A percentile compares a stretch with the other conserved stretches of the same genome.
Evolutionary conservation across 2,888 invertebrate genomes (phyloP).

Genomic region (Oscheius myriophilus): DNA sequence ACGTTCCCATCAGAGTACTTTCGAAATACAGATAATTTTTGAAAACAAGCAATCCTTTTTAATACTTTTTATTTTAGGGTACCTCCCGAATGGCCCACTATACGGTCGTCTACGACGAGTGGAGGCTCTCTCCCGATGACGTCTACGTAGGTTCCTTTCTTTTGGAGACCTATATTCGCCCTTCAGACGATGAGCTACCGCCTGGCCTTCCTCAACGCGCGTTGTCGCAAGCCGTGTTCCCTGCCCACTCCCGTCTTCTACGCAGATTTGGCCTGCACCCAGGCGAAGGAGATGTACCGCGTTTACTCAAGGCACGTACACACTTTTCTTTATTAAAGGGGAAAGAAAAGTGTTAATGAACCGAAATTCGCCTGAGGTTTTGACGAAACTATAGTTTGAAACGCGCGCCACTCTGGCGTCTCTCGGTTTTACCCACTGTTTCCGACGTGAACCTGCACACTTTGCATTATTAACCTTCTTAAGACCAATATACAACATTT

Average conservation of each 20-base stretch:
- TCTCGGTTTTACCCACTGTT: too few relatives aligned
- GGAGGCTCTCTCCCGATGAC: slow-evolving; percentile 96
- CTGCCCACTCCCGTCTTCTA: slow-evolving; percentile 98
- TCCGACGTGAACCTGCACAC: too few relatives aligned
- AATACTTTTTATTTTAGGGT: slow-evolving; percentile 75
- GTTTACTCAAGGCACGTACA: slow-evolving; percentile 14
- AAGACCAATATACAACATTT: too few relatives aligned
- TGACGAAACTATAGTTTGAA: too few relatives aligned
- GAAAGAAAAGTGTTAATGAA: too few relatives aligned
- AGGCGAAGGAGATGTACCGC: slow-evolving; percentile 79
- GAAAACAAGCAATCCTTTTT: too few relatives aligned
- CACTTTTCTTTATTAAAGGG: too few relatives aligned
- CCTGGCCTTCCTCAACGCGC: slow-evolving; percentile 44
- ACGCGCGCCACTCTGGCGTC: too few relatives aligned
- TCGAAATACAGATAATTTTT: too few relatives aligned
- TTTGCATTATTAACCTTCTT: too few relatives aligned
- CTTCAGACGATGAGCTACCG: slow-evolving; percentile 50
- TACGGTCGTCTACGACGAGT: slow-evolving; percentile 99
- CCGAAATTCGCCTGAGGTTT: too few relatives aligned
- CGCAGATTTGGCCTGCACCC: slow-evolving; percentile 97
- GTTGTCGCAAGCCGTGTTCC: slow-evolving; percentile 89
- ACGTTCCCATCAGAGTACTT: too few relatives aligned
- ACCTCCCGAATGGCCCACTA: slow-evolving; percentile 98
- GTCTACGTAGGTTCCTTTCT: slow-evolving; percentile 77
- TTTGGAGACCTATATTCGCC: not conserved